phyloP scores from a whole-genome alignment of 2,888 invertebrate species.

The Euspilapteryx auroguttella region DNA sequence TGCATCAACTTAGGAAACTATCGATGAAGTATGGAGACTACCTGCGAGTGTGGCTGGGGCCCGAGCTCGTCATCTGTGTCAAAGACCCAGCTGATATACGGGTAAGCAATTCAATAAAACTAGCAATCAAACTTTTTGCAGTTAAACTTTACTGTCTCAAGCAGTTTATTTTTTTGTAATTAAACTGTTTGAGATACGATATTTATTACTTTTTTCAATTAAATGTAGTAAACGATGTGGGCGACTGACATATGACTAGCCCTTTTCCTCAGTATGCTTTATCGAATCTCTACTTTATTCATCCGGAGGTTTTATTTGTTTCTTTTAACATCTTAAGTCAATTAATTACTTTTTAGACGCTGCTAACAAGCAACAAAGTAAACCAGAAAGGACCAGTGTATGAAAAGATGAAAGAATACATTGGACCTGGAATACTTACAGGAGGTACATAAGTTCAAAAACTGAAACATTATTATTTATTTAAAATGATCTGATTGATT shows the following conservation, averaged over 20 bases:
- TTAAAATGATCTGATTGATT: no score
- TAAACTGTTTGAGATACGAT: not conserved
- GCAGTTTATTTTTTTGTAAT: not conserved
- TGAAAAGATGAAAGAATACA: constrained; percentile 17
- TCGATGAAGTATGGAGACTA: constrained; percentile 24
- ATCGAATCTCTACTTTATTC: no score
- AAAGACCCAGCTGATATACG: constrained; percentile 31
- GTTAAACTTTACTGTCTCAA: no score
- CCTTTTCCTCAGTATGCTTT: no score
- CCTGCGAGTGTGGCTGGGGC: constrained; percentile 32
- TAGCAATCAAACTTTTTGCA: no score
- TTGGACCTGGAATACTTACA: constrained; percentile 31
- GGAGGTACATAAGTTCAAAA: constrained; percentile 35
- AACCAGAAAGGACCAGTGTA: constrained; percentile 35
- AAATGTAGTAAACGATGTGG: no score
- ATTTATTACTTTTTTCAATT: not conserved
- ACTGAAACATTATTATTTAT: no score
- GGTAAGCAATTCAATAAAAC: no score
- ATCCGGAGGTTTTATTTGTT: no score
- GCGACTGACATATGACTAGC: no score
- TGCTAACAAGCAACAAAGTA: constrained; percentile 32
- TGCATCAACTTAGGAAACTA: constrained; percentile 14
- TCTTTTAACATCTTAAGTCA: no score
- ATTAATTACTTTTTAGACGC: constrained; percentile 17
- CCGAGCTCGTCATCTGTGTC: constrained; percentile 30